A percentile compares a stretch with the other conserved stretches of the same genome.
These are phyloP conservation scores for Lepus oiostolus DNA, from an alignment of 2,797 vertebrate genomes.

Conservation along the genomic window DNA sequence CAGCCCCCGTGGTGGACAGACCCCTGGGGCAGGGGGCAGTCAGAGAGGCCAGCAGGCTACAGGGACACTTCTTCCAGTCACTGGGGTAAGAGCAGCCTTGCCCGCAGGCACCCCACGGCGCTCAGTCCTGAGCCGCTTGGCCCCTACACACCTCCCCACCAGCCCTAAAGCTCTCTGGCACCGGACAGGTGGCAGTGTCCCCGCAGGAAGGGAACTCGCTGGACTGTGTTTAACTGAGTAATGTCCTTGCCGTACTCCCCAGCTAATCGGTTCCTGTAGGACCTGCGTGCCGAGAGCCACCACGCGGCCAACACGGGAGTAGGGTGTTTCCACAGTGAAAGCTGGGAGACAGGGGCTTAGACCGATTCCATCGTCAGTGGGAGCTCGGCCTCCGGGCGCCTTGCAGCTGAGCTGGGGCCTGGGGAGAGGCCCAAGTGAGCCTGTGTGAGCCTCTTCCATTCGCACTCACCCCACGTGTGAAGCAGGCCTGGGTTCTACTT, in stretches of 20 bases:
- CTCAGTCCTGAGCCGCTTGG: neutral
- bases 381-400: neutral
- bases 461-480: neutral
- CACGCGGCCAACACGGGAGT: neutral
- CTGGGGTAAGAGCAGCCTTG: neutral
- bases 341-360: neutral
- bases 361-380: accelerated
- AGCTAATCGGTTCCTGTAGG: neutral
- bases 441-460: neutral
- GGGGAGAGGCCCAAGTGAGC: neutral
- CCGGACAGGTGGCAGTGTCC: neutral
- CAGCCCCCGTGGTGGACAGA: neutral
- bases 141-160: neutral
- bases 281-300: neutral
- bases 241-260: neutral
- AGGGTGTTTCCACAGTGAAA: neutral
- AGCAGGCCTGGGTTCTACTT: neutral
- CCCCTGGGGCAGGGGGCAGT: neutral
- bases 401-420: neutral
- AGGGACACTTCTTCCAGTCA: neutral
- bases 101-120: neutral
- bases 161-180: neutral
- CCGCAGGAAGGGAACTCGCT: neutral
- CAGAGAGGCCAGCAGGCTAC: neutral
- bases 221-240: accelerated